A percentile compares a stretch with the other conserved stretches of the same genome.
Evolutionary conservation across 2,888 invertebrate species (phyloP).

Genomic region (Penaeus monodon): DNA sequence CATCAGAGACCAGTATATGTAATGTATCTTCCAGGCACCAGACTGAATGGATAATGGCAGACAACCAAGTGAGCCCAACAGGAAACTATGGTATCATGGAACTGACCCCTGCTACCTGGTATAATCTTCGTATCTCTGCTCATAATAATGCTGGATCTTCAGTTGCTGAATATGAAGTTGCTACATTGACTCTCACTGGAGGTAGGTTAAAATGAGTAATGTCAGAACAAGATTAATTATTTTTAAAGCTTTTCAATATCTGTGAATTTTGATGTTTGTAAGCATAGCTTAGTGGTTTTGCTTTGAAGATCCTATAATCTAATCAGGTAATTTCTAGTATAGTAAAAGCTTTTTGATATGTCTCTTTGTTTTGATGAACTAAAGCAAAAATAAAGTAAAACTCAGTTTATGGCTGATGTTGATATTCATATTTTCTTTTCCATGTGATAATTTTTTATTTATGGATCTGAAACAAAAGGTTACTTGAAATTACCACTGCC

Average conservation of each 20-base stretch:
- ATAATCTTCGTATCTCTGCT: constrained; percentile 79
- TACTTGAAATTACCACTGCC: no score
- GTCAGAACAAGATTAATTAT: constrained; percentile 67
- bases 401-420: no score
- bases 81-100: constrained; percentile 92
- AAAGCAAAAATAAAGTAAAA: no score
- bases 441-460: no score
- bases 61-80: constrained; percentile 91
- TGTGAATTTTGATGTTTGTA: constrained; percentile 45
- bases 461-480: no score
- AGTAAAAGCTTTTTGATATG: no score
- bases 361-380: no score
- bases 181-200: constrained; percentile 92
- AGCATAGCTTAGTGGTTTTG: not conserved
- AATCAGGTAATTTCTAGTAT: no score
- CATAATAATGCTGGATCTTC: constrained; percentile 94
- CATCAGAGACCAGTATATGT: not conserved
- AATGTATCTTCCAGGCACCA: constrained; percentile 52
- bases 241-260: constrained; percentile 34
- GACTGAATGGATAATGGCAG: constrained; percentile 91
- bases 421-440: no score
- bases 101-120: constrained; percentile 93
- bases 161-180: constrained; percentile 94
- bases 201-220: constrained; percentile 76
- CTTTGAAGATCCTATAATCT: no score